Conservation (phyloP, 1,140 invertebrate species). For the Camponotus vicinus region DNA sequence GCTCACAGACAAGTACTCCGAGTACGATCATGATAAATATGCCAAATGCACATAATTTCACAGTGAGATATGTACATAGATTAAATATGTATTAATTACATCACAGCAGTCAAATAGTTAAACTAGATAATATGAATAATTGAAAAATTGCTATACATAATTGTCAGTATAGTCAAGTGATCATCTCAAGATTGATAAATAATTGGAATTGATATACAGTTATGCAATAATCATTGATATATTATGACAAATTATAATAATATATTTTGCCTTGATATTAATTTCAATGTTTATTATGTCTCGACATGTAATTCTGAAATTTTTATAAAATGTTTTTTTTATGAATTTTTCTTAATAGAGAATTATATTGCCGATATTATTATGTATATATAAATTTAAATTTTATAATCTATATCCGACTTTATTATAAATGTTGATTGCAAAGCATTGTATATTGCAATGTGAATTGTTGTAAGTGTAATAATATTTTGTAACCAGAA, state of each 20-base stretch:
- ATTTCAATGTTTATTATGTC: conserved; percentile 36
- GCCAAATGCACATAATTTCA: conserved; percentile 4
- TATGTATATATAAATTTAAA: conserved; percentile 1
- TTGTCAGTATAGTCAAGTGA: not conserved
- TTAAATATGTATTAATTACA: not conserved
- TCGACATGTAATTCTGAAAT: conserved; percentile 18
- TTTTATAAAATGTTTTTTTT: conserved; percentile 1
- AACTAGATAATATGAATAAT: not conserved
- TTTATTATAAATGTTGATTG: conserved; percentile 9
- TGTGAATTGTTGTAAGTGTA: conserved; percentile 8
- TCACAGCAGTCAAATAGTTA: not conserved
- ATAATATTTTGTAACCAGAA: conserved; percentile 31
- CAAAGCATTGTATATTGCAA: conserved; percentile 29
- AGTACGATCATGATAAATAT: conserved; percentile 1
- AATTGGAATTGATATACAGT: conserved; percentile 12
- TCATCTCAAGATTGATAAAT: not conserved
- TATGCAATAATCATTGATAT: conserved; percentile 27
- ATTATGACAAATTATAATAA: conserved; percentile 61
- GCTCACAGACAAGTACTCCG: not conserved
- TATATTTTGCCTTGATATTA: conserved; percentile 61
- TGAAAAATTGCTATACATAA: not conserved
- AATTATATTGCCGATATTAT: conserved; percentile 24
- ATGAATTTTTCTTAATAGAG: conserved; percentile 5
- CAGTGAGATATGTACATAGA: conserved; percentile 30
- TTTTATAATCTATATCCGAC: not conserved